Evolutionary conservation across 2,888 invertebrate species (phyloP).

Genomic region (Tipula vernalis): DNA sequence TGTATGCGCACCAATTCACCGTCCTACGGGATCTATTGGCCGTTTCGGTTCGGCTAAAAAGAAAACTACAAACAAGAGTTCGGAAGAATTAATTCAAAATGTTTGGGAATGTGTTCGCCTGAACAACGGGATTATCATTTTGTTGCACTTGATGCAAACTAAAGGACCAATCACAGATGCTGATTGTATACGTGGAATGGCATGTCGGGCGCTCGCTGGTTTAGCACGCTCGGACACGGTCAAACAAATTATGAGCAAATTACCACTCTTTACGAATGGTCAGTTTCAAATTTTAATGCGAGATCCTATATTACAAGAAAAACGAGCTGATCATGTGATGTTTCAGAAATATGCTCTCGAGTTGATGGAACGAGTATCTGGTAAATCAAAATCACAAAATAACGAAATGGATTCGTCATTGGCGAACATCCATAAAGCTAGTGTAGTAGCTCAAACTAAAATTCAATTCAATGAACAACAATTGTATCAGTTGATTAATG

Average conservation of each 20-base stretch:
- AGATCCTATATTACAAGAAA: slow-evolving; percentile 94
- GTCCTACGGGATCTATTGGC: slow-evolving; percentile 39
- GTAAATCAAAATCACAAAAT: slow-evolving; percentile 66
- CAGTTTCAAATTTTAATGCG: slow-evolving; percentile 91
- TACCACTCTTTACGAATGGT: slow-evolving; percentile 86
- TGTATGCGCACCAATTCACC: slow-evolving; percentile 78
- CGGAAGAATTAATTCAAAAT: slow-evolving; percentile 79
- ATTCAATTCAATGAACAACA: slow-evolving; percentile 92
- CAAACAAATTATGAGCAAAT: slow-evolving; percentile 86
- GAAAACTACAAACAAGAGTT: slow-evolving; percentile 48
- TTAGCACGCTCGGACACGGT: slow-evolving; percentile 88
- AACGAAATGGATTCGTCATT: slow-evolving; percentile 76
- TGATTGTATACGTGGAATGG: slow-evolving; percentile 84
- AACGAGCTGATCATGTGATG: slow-evolving; percentile 84
- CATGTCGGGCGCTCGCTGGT: slow-evolving; percentile 86
- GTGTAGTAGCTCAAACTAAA: slow-evolving; percentile 90
- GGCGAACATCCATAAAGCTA: slow-evolving; percentile 81
- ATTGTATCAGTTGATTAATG: slow-evolving; percentile 79
- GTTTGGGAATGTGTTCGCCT: slow-evolving; percentile 91
- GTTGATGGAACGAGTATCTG: slow-evolving; percentile 79
- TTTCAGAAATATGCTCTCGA: slow-evolving; percentile 92
- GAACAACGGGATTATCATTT: slow-evolving; percentile 93
- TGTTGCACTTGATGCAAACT: slow-evolving; percentile 76
- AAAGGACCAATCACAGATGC: slow-evolving; percentile 96
- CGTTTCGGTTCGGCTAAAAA: slow-evolving; percentile 38